Conservation (phyloP, 2,797 vertebrate species). For the Galago senegalensis region DNA sequence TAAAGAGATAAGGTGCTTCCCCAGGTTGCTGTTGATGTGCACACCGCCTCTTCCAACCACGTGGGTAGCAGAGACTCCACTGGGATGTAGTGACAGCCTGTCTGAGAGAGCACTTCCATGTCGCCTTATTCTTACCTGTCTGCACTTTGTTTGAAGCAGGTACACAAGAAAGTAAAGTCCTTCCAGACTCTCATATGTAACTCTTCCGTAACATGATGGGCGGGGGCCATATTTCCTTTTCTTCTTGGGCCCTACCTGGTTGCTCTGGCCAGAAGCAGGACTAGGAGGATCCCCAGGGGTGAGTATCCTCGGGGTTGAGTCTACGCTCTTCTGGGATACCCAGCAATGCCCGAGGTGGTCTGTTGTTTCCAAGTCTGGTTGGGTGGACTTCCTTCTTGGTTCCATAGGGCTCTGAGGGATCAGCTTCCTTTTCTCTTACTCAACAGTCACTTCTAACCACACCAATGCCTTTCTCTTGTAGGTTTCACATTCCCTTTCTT, state of each 20-base stretch:
- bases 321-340: fast-evolving
- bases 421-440: background rate
- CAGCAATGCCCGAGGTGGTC: background rate
- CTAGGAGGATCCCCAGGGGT: too few relatives aligned
- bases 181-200: background rate
- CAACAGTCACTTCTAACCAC: background rate
- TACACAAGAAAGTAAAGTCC: background rate
- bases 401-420: background rate
- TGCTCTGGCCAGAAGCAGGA: background rate
- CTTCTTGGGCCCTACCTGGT: background rate
- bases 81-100: background rate
- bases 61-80: background rate
- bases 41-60: background rate
- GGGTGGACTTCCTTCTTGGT: background rate
- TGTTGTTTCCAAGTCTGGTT: background rate
- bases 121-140: background rate
- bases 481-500: background rate
- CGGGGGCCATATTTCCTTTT: too few relatives aligned
- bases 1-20: background rate
- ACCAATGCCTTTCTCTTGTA: background rate
- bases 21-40: background rate
- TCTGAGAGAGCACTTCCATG: background rate
- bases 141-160: background rate
- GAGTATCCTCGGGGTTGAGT: background rate
- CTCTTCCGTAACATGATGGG: fast-evolving